A percentile compares a stretch with the other conserved stretches of the same genome.
Conservation (phyloP, 1,140 invertebrate species). For the Drosophila chauvacae region DNA sequence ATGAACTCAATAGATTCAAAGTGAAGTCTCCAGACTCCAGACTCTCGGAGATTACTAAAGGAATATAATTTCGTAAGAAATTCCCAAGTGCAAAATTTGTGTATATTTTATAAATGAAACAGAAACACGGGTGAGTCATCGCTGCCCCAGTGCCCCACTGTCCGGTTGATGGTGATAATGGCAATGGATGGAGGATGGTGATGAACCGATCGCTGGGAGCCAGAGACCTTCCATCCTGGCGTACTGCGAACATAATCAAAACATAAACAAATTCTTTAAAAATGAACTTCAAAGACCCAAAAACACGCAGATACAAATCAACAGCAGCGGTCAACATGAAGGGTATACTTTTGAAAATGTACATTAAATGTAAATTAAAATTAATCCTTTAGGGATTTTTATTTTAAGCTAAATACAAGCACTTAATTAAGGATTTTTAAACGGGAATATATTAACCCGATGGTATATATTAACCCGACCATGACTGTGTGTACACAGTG, state of each 20-base stretch:
- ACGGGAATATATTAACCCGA: not conserved
- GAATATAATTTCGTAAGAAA: not conserved
- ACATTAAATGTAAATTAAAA: too few species aligned
- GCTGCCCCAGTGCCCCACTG: slow-evolving; percentile 34
- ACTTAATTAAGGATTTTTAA: not conserved
- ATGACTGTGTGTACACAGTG: slow-evolving; percentile 1
- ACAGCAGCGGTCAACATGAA: slow-evolving; percentile 17
- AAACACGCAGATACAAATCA: slow-evolving; percentile 9
- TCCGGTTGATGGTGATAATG: slow-evolving; percentile 26
- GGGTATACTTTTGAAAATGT: not conserved
- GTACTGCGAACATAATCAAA: slow-evolving; percentile 35
- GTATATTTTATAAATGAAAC: not conserved
- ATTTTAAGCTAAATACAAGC: not conserved
- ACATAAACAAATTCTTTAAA: slow-evolving; percentile 67
- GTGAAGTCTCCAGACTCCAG: not conserved
- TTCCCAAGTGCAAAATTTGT: not conserved
- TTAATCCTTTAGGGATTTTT: too few species aligned
- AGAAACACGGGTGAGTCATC: slow-evolving; percentile 15
- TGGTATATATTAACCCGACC: not conserved
- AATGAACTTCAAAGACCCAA: slow-evolving; percentile 53
- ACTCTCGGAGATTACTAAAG: not conserved
- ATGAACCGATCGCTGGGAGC: not conserved
- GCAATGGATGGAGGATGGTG: slow-evolving; percentile 4
- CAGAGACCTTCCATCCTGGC: slow-evolving; percentile 3
- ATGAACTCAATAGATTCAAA: not conserved